Base-by-base conservation (phyloP, 2,797 vertebrate species). In the Schizopygopsis malacanthus region DNA sequence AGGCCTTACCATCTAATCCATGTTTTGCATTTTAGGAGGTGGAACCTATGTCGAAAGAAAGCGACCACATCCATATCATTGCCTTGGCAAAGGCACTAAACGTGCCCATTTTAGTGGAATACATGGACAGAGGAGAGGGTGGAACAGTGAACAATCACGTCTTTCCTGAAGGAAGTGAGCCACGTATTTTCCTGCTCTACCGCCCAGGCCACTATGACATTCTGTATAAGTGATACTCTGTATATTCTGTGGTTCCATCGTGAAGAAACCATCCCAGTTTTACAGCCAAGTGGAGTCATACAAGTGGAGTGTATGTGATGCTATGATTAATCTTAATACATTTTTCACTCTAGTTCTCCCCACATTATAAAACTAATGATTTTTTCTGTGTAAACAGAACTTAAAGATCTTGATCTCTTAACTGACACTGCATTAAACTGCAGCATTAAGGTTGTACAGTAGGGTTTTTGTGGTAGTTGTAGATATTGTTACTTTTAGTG, bases 21-120 rank as follows among this genome's bases (percentile, higher is more conserved):
- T 76, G 8, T 67, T 81, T 2, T 59, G 4, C 28, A 65, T 3
- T 67, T 1, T 2, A 99, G 97, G 97, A 98, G 88, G 97, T 98
- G 72, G 98, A 98, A 87, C 98, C 98, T 70, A 98, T 98, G 98
- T 97, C 97, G 85, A 98, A 98, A 94, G 97, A 98, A 93, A 98
- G 97, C 2, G 97, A 98, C 93, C 97, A 99, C 93, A 98, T 99
- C 94, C 98, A 99, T 96, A 97, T 99, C 95, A 98, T 99, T 88
- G 97, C 97, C 10, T 94, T 99, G 90, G 97, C 98, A 33, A 96
- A 98, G 94, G 97, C 97, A 56, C 94, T 99, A 87, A 93, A 96
- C 59, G 96, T 98, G 81, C 95, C 97, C 90, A 96, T 99, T 92
- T 95, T 97, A 92, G 98, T 99, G 94, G 97, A 98, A 90, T 99